Evolutionary conservation across 2,113 vertebrate species (phyloP).

Genomic region (Lepisosteus oculatus): DNA sequence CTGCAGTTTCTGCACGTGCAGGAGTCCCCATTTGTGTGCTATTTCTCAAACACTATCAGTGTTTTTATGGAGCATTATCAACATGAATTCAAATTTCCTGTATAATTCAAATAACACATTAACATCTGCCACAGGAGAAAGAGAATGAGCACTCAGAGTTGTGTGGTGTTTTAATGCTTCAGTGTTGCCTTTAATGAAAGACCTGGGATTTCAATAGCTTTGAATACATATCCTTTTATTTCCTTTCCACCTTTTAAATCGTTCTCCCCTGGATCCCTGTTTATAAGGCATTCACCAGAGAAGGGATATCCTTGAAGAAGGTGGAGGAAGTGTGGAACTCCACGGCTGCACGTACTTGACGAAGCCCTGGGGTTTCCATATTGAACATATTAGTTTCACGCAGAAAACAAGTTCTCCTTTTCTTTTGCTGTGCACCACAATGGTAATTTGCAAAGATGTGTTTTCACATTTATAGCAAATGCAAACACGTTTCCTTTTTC

Average conservation of each 20-base stretch:
- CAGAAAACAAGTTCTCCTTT: background rate
- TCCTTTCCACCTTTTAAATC: background rate
- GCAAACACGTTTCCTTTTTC: background rate
- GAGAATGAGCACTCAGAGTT: too few relatives aligned
- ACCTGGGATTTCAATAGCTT: slow-evolving; percentile 1
- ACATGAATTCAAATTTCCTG: too few relatives aligned
- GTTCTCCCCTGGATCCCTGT: background rate
- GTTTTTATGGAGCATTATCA: too few relatives aligned
- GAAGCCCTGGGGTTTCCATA: background rate
- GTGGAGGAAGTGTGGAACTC: too few relatives aligned
- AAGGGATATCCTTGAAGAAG: background rate
- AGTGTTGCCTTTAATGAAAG: background rate
- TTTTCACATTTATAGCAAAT: slow-evolving; percentile 7
- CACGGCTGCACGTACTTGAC: background rate
- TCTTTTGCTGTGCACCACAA: background rate
- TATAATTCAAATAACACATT: too few relatives aligned
- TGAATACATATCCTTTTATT: background rate
- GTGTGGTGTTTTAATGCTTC: too few relatives aligned
- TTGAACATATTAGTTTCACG: background rate
- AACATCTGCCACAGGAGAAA: too few relatives aligned
- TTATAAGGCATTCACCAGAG: background rate
- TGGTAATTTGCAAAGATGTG: background rate
- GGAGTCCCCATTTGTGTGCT: too few relatives aligned
- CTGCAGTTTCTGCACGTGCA: too few relatives aligned
- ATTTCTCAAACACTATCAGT: too few relatives aligned